Evolutionary conservation across 2,113 vertebrate species (phyloP).

Genomic region (Scortum barcoo): DNA sequence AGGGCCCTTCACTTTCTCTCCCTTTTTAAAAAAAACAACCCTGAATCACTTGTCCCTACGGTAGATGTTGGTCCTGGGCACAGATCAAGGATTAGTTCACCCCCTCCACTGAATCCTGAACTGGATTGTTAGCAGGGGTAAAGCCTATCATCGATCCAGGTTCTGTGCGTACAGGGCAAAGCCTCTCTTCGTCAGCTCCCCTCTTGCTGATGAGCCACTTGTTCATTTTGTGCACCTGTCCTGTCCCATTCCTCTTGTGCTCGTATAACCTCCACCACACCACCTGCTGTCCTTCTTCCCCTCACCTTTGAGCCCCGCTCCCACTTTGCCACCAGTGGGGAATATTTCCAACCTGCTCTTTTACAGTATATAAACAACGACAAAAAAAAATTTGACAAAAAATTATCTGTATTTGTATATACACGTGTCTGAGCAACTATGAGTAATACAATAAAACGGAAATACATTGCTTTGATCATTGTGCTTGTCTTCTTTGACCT

Average conservation of each 20-base stretch:
- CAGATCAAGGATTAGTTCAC: constrained; percentile 72
- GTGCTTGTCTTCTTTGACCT: constrained; percentile 20
- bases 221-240: constrained; percentile 68
- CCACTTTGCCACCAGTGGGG: constrained; percentile 90
- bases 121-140: constrained; percentile 53
- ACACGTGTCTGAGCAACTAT: constrained; percentile 99
- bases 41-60: constrained; percentile 61
- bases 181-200: constrained; percentile 43
- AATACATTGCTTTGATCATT: constrained; percentile 76
- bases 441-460: constrained; percentile 93
- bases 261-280: constrained; percentile 66
- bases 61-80: constrained; percentile 66
- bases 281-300: constrained; percentile 85
- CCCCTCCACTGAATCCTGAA: constrained; percentile 57
- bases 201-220: constrained; percentile 60
- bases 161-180: constrained; percentile 49
- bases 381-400: constrained; percentile 84
- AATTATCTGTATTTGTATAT: constrained; percentile 99
- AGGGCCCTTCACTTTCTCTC: constrained; percentile 74
- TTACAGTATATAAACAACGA: constrained; percentile 91
- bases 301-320: constrained; percentile 80
- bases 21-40: constrained; percentile 73
- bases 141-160: constrained; percentile 62
- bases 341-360: constrained; percentile 93
- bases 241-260: constrained; percentile 67